Evolutionary conservation across 2,888 invertebrate genomes (phyloP).

Genomic region (Sialis lutaria): DNA sequence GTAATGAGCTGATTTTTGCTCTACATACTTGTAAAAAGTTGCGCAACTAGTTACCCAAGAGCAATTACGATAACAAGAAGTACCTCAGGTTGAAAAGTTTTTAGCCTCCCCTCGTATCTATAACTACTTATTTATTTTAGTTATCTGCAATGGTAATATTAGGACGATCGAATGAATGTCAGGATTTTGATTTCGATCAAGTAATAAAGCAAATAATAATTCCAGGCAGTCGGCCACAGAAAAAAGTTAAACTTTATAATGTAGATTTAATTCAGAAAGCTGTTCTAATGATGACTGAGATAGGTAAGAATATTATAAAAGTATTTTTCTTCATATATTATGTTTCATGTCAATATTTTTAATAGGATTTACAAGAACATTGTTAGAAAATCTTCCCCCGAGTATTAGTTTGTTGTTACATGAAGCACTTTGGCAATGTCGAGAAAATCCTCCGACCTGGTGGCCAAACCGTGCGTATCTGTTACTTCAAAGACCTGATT

Average conservation of each 20-base stretch:
- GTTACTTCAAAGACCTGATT: slow-evolving; percentile 52
- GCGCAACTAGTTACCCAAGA: too few species aligned
- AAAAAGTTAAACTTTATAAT: slow-evolving; percentile 9
- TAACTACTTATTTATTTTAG: too few species aligned
- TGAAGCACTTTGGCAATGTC: slow-evolving; percentile 50
- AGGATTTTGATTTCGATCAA: slow-evolving; percentile 4
- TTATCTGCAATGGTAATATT: slow-evolving; percentile 18
- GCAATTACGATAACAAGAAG: too few species aligned
- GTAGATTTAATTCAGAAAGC: slow-evolving; percentile 26
- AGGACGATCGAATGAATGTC: slow-evolving; percentile 4
- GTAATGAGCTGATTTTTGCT: too few species aligned
- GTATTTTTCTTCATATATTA: neutral
- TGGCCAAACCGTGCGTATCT: slow-evolving; percentile 56
- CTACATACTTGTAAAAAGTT: too few species aligned
- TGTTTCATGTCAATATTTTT: neutral
- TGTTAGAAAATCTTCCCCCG: slow-evolving; percentile 52
- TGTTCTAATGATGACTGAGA: slow-evolving; percentile 34
- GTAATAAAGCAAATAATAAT: slow-evolving; percentile 14
- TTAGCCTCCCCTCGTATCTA: too few species aligned
- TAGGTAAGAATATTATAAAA: slow-evolving; percentile 15
- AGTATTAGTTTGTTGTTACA: slow-evolving; percentile 51
- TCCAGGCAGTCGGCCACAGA: slow-evolving; percentile 17
- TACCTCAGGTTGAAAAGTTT: too few species aligned
- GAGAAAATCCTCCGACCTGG: slow-evolving; percentile 50
- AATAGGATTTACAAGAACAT: slow-evolving; percentile 41